Conservation (phyloP, 2,888 invertebrate genomes). For the Coelogynopora nodosa region DNA sequence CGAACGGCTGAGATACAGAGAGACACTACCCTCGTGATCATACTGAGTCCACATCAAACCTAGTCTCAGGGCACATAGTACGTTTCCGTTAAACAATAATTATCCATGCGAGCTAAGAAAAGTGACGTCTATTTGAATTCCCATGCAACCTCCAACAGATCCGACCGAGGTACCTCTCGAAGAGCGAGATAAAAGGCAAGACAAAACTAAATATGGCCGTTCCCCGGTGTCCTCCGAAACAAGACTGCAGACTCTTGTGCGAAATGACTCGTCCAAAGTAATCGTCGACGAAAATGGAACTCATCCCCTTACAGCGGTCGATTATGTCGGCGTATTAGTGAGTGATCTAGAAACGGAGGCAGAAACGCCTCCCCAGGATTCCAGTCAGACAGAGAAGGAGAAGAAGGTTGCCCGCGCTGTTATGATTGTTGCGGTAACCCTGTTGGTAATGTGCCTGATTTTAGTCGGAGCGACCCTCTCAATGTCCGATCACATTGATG, state of each 20-base stretch:
- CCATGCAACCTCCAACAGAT: background rate
- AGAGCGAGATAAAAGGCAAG: background rate
- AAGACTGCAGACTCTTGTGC: background rate
- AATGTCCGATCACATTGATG: conserved; percentile 92
- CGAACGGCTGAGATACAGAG: background rate
- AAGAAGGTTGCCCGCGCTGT: conserved; percentile 69
- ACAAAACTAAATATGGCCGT: too few species aligned
- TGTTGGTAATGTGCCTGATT: conserved; percentile 80
- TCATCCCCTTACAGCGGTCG: background rate
- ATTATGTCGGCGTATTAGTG: background rate
- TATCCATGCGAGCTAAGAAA: background rate
- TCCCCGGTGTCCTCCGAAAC: too few species aligned
- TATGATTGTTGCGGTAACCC: conserved; percentile 80
- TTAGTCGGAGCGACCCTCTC: conserved; percentile 83
- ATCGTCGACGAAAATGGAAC: background rate
- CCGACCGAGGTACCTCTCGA: background rate
- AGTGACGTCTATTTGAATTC: background rate
- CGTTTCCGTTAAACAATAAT: too few species aligned
- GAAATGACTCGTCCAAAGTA: background rate
- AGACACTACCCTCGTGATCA: too few species aligned
- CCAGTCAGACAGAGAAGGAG: conserved; percentile 48
- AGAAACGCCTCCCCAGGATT: background rate
- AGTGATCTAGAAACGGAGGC: background rate
- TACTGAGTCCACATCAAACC: too few species aligned
- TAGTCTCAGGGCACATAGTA: too few species aligned